Evolutionary conservation across 2,797 vertebrate species (phyloP), one percentile per base, ranked within the genome.

Genomic region (Danio albolineatus): DNA sequence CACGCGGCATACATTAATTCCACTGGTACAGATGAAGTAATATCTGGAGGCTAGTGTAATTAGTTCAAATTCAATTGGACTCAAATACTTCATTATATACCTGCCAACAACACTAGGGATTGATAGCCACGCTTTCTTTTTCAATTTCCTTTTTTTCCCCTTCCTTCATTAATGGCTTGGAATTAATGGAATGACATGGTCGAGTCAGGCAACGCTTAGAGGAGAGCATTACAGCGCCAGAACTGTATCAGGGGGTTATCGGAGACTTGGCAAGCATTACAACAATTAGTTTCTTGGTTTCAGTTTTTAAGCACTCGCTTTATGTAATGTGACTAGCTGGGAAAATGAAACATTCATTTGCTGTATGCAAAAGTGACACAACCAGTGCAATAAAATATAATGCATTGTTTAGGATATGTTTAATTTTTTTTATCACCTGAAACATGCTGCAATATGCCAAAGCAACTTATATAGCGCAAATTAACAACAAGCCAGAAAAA

Each of bases 41-140:
- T 92, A 90, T 94, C 92, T 93, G 88, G 83, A 93, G 91, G 91
- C 89, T 89, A 74, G 85, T 90, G 91, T 93, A 92, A 94, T 93
- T 94, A 94, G 92, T 89, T 87, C 90, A 91, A 91, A 93, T 93
- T 93, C 91, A 90, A 90, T 93, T 93, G 90, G 83, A 83, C 83
- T 87, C 90, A 90, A 87, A 93, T 89, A 91, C 90, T 93, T 92
- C 90, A 89, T 93, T 92, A 92, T 89, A 90, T 84, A 92, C 89
- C 92, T 92, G 92, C 91, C 92, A 92, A 90, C 90, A 90, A 90
- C 90, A 91, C 83, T 78, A 78, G 88, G 87, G 87, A 92, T 90
- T 90, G 89, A 93, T 92, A 82, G 91, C 88, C 87, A 90, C 90
- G 92, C 89, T 92, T 92, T 90, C 89, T 79, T 86, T 90, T 90